Base-by-base conservation (phyloP, 2,888 invertebrate genomes). In the Neoascia interrupta region DNA sequence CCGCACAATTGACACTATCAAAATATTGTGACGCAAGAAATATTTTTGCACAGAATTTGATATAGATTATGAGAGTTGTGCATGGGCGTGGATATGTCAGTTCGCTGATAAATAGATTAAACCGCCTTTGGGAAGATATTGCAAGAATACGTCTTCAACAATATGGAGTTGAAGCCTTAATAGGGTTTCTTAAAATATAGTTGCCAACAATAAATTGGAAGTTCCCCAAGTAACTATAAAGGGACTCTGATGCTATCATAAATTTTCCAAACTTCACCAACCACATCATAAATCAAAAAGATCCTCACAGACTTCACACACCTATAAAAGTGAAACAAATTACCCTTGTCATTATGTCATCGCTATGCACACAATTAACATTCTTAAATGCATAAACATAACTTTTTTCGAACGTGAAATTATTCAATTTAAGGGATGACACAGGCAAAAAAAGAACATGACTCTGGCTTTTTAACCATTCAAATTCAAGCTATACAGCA, bases 341-440 rank as follows among this genome's bases (percentile, higher is more conserved):
- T 60, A 72, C 72, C 76, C 72, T 72, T 34, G 47, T 76, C 64
- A 19, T 53, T 56, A 43, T 79, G 73, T 73, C 73, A 73, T 56
- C 66, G 61, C 79, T 61, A 56, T 73, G 79, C 79, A 66, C 72
- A 79, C 79, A 79, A 73, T 79, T 79, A 79, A 79, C 73, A 66
- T 72, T 72, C 79, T 60, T 54, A 68, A 66, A 79, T 76, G 26
- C 18, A 64, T 47, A 76, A 53, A 73, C 43, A 66, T n/a, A 31
- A 1, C 6, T 45, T 74, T 53, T 31, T 37, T 26, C 34, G 23
- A 68, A 51, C 31, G 49, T 73, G 23, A 68, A 66, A 73, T 79
- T 68, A 73, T 73, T 73, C 79, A 73, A 73, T 79, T 76, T 73
- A 73, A 79, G 66, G 66, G 73, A 79, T 73, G 79, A 72, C 73